Base-by-base conservation (phyloP, 2,888 invertebrate genomes). In the Cataglyphis cursor region DNA sequence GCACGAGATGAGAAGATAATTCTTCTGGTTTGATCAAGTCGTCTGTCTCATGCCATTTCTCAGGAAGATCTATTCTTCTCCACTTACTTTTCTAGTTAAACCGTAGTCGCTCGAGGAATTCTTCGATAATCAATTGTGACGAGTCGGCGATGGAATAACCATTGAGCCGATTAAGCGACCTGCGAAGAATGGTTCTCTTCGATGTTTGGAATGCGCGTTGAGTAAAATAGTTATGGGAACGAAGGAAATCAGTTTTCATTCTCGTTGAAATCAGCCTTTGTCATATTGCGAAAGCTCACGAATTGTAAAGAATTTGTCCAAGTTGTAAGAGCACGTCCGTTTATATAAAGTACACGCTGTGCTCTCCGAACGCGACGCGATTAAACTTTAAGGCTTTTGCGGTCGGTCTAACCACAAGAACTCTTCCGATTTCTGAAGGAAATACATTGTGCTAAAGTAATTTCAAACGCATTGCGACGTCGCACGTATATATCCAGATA, bases 371-470 rank as follows among this genome's bases (percentile, higher is more conserved):
- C 31, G 48, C 44, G 81, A 59, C 65, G 54, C 87, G 88, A 91
- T 91, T 91, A 91, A 91, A 91, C 85, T 91, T 91, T 89, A 87
- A 89, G 80, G 85, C 84, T 82, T 72, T 78, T 85, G 70, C 62
- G 87, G 87, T 87, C 86, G 86, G 84, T 85, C 78, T 85, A 57
- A 18, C 54, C 38, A 76, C n/a, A 78, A 78, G 64, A 31, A 62
- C 51, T 38, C 35, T 12, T 51, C 64, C 59, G 78, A 51, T 78
- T 54, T 38, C 54, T 57, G 68, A 62, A 51, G 76, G 44, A 74
- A 62, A 68, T 44, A 38, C 61, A 28, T 65, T 48, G 48, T 74
- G 28, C 35, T 51, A 35, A 81, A 85, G 76, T 74, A 80, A 82
- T 82, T 86, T 59, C 44, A 70, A 70, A 66, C 82, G 75, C 85